Conservation (phyloP, 2,797 vertebrate species). For the Clarias platycephalus region DNA sequence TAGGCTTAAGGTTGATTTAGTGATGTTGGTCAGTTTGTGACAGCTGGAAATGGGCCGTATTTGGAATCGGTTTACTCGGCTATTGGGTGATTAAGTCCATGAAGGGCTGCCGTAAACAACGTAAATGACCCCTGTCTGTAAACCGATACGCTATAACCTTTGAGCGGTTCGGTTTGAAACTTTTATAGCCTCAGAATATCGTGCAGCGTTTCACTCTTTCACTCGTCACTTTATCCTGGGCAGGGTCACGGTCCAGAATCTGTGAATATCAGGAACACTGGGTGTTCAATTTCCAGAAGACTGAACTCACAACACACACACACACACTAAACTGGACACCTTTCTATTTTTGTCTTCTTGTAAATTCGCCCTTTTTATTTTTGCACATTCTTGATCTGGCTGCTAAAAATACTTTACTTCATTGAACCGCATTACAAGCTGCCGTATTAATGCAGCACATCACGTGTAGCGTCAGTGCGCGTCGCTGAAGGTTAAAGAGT, state of each 20-base stretch:
- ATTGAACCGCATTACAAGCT: too few species aligned
- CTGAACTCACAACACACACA: too few species aligned
- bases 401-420: too few species aligned
- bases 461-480: too few species aligned
- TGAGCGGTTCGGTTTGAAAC: neutral
- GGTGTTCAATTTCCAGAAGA: neutral
- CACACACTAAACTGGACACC: too few species aligned
- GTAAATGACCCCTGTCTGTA: constrained; percentile 15
- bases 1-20: constrained; percentile 36
- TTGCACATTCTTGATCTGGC: too few species aligned
- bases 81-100: constrained; percentile 28
- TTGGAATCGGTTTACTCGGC: constrained; percentile 36
- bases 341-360: too few species aligned
- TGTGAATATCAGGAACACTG: neutral
- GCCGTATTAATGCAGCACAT: too few species aligned
- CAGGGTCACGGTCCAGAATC: neutral
- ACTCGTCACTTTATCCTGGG: neutral
- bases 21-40: constrained; percentile 32
- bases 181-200: constrained; percentile 3
- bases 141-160: constrained; percentile 4
- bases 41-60: constrained; percentile 41
- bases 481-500: too few species aligned
- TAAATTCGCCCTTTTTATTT: too few species aligned
- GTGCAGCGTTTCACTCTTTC: neutral
- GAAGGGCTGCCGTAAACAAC: constrained; percentile 36